Base-by-base conservation (phyloP, 2,888 invertebrate genomes). In the Cantharis flavilabris region DNA sequence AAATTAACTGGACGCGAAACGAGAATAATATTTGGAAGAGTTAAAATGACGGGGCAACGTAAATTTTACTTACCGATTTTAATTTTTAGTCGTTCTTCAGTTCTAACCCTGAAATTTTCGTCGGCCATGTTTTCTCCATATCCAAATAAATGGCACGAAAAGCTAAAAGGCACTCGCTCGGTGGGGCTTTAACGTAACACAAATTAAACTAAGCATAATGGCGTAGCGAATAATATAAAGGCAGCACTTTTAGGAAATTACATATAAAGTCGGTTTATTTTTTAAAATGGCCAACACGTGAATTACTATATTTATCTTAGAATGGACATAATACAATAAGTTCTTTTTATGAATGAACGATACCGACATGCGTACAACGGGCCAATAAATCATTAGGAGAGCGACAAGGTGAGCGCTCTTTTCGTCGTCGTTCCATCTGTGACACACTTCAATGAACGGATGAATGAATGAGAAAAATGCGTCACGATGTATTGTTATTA, bases 61-160 rank as follows among this genome's bases (percentile, higher is more conserved):
- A n/a, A n/a, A 49, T 49, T n/a, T n/a, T n/a, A 93, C 95, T 91
- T 92, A 96, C 96, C 96, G 89, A 97, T 96, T 94, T 96, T 97
- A 89, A 97, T 96, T 93, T 95, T 96, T 90, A 97, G 92, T 91
- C 96, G 94, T 92, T 97, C 97, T 91, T 96, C 96, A 89, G 95
- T 93, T 92, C 97, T 93, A 90, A 96, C 96, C 93, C 94, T 93
- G 92, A 94, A 94, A 92, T 93, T 93, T 91, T 93, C 94, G 92
- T 95, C 95, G 92, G 95, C 95, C 96, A 96, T 96, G 93, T 95
- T 96, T 93, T 92, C 93, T 94, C 94, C 94, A 94, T 94, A 84
- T 85, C 85, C 85, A 83, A 86, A 67, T 86, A 86, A 86, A 86
- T 84, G 86, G 84, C 81, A 73, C 76, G 77, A 79, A 75, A 49